Conservation (phyloP, 2,797 vertebrate species). For the Diglossa cyanea region DNA sequence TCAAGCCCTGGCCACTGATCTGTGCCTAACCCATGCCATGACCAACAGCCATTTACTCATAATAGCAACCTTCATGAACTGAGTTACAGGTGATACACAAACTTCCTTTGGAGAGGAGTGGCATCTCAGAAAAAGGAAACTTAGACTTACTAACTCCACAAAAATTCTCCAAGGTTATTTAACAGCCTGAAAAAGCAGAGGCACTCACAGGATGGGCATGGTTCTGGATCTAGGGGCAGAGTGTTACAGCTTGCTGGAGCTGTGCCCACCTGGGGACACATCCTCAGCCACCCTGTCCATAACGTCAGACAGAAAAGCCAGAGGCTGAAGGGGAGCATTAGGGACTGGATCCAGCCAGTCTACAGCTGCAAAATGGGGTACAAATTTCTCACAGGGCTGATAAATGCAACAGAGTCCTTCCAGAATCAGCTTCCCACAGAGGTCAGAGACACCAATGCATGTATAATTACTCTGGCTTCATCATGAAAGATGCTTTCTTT, state of each 20-base stretch:
- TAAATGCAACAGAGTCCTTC: background rate
- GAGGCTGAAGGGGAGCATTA: background rate
- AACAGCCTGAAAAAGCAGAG: background rate
- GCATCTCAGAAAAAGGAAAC: background rate
- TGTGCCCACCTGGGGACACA: background rate
- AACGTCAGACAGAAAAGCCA: background rate
- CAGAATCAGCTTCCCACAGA: background rate
- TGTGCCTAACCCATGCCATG: background rate
- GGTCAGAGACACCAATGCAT: background rate
- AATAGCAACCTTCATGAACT: background rate
- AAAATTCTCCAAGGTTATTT: background rate
- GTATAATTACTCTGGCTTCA: background rate
- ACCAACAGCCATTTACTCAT: background rate
- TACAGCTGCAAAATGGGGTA: background rate
- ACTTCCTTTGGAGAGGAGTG: background rate
- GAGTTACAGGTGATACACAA: background rate
- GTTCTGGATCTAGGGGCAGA: background rate
- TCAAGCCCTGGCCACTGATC: background rate
- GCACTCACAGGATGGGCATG: background rate
- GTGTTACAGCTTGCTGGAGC: background rate
- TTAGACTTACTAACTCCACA: background rate
- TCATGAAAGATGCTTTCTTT: background rate
- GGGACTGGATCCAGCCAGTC: background rate
- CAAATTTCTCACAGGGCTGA: background rate
- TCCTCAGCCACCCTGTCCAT: background rate